Percentiles rank a stretch among this genome's conserved stretches.
Conservation (phyloP, 1,140 invertebrate genomes). For the Diorhabda carinulata region DNA sequence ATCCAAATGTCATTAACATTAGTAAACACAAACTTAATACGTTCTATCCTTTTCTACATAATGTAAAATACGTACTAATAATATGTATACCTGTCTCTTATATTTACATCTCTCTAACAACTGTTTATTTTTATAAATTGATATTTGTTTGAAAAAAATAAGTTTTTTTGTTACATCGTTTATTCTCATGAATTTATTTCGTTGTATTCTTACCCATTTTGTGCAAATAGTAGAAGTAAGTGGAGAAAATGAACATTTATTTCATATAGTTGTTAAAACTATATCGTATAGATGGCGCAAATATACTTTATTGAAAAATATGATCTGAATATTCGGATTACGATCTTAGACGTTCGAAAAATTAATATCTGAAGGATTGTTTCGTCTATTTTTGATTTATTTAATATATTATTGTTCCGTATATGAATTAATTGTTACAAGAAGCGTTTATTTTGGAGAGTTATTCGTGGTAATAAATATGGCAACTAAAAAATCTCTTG, state of each 20-base stretch:
- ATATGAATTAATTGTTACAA: neutral
- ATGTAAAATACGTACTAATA: too few species aligned
- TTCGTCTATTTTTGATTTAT: neutral
- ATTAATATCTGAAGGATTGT: neutral
- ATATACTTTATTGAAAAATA: neutral
- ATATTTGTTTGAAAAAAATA: neutral
- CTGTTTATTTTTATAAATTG: neutral
- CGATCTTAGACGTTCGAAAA: neutral
- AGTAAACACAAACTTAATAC: too few species aligned
- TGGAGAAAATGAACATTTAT: constrained; percentile 1
- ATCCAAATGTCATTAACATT: too few species aligned
- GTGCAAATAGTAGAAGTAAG: neutral
- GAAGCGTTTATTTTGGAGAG: neutral
- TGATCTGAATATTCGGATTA: neutral
- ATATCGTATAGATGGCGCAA: neutral
- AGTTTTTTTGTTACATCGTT: neutral
- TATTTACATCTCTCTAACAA: too few species aligned
- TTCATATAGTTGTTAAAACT: neutral
- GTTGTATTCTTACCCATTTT: neutral
- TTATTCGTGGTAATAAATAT: constrained; percentile 4
- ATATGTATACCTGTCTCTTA: too few species aligned
- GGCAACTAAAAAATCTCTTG: neutral
- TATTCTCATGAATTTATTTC: neutral
- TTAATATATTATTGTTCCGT: neutral
- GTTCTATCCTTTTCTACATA: too few species aligned